A percentile compares a stretch with the other conserved stretches of the same genome.
These are phyloP conservation scores for Lophura nycthemera DNA, from an alignment of 2,113 vertebrate genomes.

Conservation along the genomic window DNA sequence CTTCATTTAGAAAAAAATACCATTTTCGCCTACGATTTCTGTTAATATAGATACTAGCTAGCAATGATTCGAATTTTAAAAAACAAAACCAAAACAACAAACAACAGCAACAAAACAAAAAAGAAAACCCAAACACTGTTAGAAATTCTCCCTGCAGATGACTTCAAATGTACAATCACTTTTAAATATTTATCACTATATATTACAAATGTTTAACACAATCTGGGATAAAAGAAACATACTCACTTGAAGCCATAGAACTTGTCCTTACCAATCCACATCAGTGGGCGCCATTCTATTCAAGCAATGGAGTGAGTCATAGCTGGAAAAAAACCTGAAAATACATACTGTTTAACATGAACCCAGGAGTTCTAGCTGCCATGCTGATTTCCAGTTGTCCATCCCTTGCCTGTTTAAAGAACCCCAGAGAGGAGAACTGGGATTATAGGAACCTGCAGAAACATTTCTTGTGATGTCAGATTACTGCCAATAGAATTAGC, in stretches of 20 bases:
- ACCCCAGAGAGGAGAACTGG: background rate
- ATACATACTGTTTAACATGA: background rate
- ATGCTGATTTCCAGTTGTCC: background rate
- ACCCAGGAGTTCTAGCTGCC: background rate
- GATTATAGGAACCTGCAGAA: background rate
- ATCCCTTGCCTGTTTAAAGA: slow-evolving; percentile 3
- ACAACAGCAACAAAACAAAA: background rate
- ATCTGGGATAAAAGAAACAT: background rate
- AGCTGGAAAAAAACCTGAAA: background rate
- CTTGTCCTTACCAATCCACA: background rate
- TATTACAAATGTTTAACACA: background rate
- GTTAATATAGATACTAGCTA: background rate
- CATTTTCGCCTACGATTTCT: background rate
- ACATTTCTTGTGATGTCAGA: background rate
- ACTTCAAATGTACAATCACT: background rate
- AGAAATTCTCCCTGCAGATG: background rate
- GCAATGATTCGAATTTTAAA: background rate
- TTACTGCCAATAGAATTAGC: background rate
- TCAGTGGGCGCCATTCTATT: background rate
- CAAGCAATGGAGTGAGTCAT: background rate
- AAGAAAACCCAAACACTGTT: background rate
- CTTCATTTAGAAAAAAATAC: background rate
- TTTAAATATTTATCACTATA: background rate
- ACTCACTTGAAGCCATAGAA: background rate
- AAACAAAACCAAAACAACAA: background rate